Evolutionary conservation across 2,888 invertebrate genomes (phyloP).

Genomic region (Aplocera efformata): DNA sequence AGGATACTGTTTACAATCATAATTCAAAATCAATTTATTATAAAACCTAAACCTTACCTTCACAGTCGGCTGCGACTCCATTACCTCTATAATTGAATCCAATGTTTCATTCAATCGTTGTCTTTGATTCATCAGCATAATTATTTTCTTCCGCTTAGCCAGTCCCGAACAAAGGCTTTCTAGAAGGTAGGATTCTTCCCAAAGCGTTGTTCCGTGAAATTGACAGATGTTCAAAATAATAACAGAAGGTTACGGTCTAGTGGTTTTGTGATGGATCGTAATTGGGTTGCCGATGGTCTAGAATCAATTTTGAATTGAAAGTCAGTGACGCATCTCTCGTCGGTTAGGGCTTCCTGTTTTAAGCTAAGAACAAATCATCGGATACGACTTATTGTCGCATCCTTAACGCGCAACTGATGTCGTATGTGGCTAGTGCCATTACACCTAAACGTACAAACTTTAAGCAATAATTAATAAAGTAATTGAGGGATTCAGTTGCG

Average conservation of each 20-base stretch:
- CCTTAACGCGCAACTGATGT: no score
- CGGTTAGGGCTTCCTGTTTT: constrained; percentile 11
- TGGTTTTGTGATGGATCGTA: constrained; percentile 38
- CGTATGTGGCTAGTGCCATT: no score
- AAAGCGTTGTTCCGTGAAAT: constrained; percentile 58
- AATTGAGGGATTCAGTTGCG: no score
- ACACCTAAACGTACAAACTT: no score
- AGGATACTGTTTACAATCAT: no score
- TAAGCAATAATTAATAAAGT: no score
- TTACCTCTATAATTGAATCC: constrained; percentile 27
- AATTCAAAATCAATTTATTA: no score
- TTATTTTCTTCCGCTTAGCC: constrained; percentile 68
- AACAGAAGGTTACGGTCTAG: constrained; percentile 51
- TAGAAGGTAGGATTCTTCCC: constrained; percentile 43
- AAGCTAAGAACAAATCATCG: constrained; percentile 3
- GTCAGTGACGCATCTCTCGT: constrained; percentile 21
- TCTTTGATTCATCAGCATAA: constrained; percentile 52
- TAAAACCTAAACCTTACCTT: no score
- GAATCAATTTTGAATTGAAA: constrained; percentile 42
- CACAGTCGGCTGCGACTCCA: constrained; percentile 19
- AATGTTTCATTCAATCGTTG: constrained; percentile 41
- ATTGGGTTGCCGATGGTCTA: constrained; percentile 41
- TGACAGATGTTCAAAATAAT: constrained; percentile 65
- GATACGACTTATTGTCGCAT: no score
- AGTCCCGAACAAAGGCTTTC: constrained; percentile 55